These are phyloP conservation scores for Dolichallabes microphthalmus DNA, from an alignment of 2,113 vertebrate species.

Conservation along the genomic window DNA sequence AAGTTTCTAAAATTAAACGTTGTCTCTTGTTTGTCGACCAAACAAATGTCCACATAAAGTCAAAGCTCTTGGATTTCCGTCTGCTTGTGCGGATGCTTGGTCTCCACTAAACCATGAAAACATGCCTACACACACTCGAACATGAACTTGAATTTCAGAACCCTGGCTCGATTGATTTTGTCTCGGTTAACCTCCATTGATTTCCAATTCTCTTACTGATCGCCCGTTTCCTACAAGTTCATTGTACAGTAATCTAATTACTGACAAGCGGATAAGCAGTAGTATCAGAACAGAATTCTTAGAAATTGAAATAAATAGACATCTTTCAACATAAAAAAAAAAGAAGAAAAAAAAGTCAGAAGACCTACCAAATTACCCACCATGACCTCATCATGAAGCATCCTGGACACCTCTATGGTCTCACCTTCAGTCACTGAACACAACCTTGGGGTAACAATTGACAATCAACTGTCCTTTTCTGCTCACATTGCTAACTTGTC, in stretches of 20 bases:
- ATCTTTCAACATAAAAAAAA: background rate
- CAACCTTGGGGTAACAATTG: too few species aligned
- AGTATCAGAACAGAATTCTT: background rate
- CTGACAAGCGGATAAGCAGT: slow-evolving; percentile 23
- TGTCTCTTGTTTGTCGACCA: too few species aligned
- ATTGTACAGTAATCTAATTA: slow-evolving; percentile 45
- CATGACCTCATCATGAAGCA: too few species aligned
- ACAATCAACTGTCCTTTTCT: too few species aligned
- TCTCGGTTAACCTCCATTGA: slow-evolving; percentile 56
- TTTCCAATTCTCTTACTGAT: slow-evolving; percentile 50
- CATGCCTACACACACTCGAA: background rate
- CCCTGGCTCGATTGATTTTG: slow-evolving; percentile 50
- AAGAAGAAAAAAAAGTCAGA: slow-evolving; percentile 52
- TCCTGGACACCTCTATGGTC: too few species aligned
- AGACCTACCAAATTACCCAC: background rate
- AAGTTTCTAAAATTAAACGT: background rate
- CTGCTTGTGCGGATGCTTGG: background rate
- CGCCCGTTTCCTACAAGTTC: slow-evolving; percentile 43
- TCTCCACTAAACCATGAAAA: background rate
- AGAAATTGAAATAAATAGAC: background rate
- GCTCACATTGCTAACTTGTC: too few species aligned
- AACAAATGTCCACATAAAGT: background rate
- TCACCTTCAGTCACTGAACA: too few species aligned
- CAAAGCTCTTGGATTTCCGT: background rate
- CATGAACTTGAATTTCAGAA: slow-evolving; percentile 61